Conservation (phyloP, 1,140 invertebrate genomes). For the Lordiphosa clarofinis region DNA sequence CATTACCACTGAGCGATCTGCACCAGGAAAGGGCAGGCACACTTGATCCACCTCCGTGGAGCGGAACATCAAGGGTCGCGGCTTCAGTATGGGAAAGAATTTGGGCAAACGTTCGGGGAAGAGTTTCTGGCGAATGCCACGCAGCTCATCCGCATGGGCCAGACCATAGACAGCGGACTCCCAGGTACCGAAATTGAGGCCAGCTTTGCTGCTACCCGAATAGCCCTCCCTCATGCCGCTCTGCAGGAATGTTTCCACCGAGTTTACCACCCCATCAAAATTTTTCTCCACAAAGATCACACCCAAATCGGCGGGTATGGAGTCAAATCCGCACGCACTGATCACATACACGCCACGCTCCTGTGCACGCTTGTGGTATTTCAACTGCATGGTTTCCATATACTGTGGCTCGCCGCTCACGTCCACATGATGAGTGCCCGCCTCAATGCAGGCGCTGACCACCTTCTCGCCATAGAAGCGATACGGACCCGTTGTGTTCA, state of each 20-base stretch:
- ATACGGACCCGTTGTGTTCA: conserved; percentile 95
- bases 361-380: conserved; percentile 88
- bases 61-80: conserved; percentile 82
- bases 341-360: conserved; percentile 90
- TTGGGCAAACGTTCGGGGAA: conserved; percentile 84
- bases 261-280: conserved; percentile 88
- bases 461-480: conserved; percentile 94
- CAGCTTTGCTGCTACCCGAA: conserved; percentile 38
- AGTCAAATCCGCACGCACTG: conserved; percentile 94
- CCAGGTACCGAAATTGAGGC: conserved; percentile 89
- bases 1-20: conserved; percentile 89
- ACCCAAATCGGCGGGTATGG: conserved; percentile 93
- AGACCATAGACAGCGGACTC: conserved; percentile 89
- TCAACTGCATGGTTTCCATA: conserved; percentile 91
- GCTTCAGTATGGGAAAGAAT: conserved; percentile 83
- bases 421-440: conserved; percentile 92
- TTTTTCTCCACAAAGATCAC: conserved; percentile 86
- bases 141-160: conserved; percentile 84
- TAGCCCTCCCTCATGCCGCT: conserved; percentile 62
- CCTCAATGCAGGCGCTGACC: conserved; percentile 91
- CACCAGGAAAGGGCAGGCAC: conserved; percentile 88
- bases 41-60: conserved; percentile 81
- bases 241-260: conserved; percentile 87
- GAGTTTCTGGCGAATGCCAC: conserved; percentile 83
- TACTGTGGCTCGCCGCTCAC: conserved; percentile 96